Conservation (phyloP, 2,113 vertebrate species). For the Pelvicachromis taeniatus region DNA sequence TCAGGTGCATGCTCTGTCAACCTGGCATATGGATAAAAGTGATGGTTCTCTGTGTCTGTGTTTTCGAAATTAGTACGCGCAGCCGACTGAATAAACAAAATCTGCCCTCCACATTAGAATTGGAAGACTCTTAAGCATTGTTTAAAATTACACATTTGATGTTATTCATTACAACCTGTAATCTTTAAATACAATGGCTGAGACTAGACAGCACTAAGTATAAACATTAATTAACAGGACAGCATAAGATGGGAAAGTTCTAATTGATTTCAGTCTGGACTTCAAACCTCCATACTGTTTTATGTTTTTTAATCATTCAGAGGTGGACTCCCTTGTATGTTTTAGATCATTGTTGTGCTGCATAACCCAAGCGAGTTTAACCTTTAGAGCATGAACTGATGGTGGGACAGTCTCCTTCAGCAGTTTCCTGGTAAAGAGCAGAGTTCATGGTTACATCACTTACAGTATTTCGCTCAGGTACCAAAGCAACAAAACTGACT, state of each 20-base stretch:
- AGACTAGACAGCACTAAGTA: background rate
- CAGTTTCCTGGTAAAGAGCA: background rate
- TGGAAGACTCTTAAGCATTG: background rate
- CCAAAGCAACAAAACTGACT: background rate
- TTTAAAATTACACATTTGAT: background rate
- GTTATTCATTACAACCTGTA: background rate
- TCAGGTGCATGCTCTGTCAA: slow-evolving; percentile 52
- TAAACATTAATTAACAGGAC: background rate
- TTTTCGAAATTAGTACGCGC: background rate
- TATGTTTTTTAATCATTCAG: background rate
- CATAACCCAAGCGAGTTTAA: background rate
- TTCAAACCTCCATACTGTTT: no score
- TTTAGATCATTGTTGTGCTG: background rate
- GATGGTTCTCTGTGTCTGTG: background rate
- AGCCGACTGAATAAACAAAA: background rate
- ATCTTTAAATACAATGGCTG: background rate
- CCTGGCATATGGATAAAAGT: slow-evolving; percentile 31
- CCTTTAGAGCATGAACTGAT: background rate
- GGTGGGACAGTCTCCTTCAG: background rate
- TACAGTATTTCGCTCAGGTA: background rate
- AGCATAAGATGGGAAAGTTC: background rate
- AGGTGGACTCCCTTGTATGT: background rate
- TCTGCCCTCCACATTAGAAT: background rate
- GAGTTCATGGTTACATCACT: background rate
- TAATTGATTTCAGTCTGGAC: background rate